These are phyloP conservation scores for Esox masquinongy DNA, from an alignment of 2,797 vertebrate species.

Conservation along the genomic window DNA sequence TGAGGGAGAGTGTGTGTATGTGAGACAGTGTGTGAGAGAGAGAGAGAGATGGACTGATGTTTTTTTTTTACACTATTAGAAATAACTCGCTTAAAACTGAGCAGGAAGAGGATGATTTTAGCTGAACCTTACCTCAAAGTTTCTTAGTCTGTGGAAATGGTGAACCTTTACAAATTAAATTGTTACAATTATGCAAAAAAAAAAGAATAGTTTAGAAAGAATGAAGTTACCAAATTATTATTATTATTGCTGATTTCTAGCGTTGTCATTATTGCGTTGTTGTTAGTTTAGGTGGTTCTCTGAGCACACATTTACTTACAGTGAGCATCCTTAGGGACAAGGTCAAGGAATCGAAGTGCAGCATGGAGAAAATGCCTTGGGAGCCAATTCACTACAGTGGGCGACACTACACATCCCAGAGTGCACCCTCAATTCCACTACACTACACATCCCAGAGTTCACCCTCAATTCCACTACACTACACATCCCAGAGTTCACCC, in stretches of 20 bases:
- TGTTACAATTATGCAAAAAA: constrained; percentile 81
- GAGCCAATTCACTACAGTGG: constrained; percentile 21
- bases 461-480: constrained; percentile 27
- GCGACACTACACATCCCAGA: background rate
- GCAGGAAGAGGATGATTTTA: constrained; percentile 62
- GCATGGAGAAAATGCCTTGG: constrained; percentile 8
- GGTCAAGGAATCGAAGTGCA: constrained; percentile 28
- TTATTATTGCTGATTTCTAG: constrained; percentile 63
- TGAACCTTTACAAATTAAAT: constrained; percentile 80
- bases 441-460: constrained; percentile 12
- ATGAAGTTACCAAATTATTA: constrained; percentile 77
- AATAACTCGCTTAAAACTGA: constrained; percentile 51
- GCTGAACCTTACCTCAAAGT: constrained; percentile 75
- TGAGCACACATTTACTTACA: constrained; percentile 34
- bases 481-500: background rate
- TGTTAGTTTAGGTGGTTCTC: constrained; percentile 50
- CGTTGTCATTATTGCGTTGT: constrained; percentile 51
- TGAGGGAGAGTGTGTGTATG: too few relatives aligned
- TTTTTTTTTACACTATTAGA: constrained; percentile 53
- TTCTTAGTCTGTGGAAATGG: constrained; percentile 76
- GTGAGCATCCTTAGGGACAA: constrained; percentile 19
- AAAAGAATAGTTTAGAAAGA: constrained; percentile 69
- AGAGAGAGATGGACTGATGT: constrained; percentile 47
- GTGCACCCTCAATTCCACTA: constrained; percentile 17
- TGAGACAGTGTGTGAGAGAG: too few relatives aligned